Conservation (phyloP, 2,797 vertebrate genomes). For the Amniataba percoides region DNA sequence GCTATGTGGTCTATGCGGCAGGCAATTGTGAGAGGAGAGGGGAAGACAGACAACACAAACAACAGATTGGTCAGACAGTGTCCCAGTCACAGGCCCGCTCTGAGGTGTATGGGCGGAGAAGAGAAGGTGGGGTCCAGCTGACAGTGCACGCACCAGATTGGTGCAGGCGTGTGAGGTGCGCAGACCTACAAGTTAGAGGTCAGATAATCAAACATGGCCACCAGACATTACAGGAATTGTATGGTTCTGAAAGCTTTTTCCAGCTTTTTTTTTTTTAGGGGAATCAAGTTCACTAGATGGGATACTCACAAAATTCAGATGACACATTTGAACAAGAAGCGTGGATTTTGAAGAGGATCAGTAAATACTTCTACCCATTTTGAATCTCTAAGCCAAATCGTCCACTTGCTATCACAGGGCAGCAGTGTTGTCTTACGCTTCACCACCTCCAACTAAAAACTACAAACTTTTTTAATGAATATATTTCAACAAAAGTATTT, state of each 20-base stretch:
- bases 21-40: conserved; percentile 43
- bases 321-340: background rate
- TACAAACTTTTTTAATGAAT: background rate
- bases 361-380: background rate
- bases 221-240: conserved; percentile 5
- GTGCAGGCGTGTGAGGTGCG: background rate
- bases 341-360: background rate
- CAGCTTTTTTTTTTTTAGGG: background rate
- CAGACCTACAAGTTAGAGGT: conserved; percentile 14
- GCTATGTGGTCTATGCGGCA: conserved; percentile 93
- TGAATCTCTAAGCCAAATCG: background rate
- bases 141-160: conserved; percentile 34
- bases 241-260: background rate
- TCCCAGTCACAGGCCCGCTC: conserved; percentile 70
- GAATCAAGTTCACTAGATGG: background rate
- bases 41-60: conserved; percentile 69
- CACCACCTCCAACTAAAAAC: no score
- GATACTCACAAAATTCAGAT: background rate
- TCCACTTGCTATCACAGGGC: background rate
- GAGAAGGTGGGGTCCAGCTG: conserved; percentile 18
- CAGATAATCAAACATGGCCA: conserved; percentile 11
- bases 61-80: conserved; percentile 81
- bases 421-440: background rate
- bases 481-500: background rate
- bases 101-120: conserved; percentile 58